Evolutionary conservation across 2,888 invertebrate genomes (phyloP), one percentile per base, ranked within the genome.

Genomic region (Monoplex corrugatus): DNA sequence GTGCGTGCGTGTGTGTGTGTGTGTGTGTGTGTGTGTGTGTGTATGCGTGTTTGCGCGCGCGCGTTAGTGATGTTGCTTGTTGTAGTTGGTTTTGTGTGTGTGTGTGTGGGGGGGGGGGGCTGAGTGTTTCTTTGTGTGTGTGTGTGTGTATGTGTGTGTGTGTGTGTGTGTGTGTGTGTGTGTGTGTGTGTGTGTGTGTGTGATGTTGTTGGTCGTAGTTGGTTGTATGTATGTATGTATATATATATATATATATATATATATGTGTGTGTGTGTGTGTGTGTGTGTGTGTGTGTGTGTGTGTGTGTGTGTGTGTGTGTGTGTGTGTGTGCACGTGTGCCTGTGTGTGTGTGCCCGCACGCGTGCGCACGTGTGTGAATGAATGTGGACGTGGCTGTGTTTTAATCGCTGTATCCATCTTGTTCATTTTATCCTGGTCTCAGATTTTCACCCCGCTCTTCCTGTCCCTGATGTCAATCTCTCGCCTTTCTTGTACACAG

Each of bases 121-220:
- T 19, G 75, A 75, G 75, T 38, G 75, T 38, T 35, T 38, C 38
- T 19, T 1, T 38, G 75, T 38, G 75, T 38, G 75, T 38, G 75
- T 38, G 75, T 38, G 75, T 38, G 75, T 38, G 75, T 38, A 38
- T 38, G 75, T 38, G 75, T 38, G 75, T 38, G 75, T 38, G 75
- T 32, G 72, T 72, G 72, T 72, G 72, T 72, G 72, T 72, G 72
- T 72, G 72, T 72, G 72, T 72, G 72, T 72, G 72, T 72, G 72
- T 72, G 72, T 72, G 72, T 72, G 72, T 72, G 72, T 72, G 72
- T 72, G 72, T 72, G 72, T 72, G 72, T 72, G 72, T 72, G 72
- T 72, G 32, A 16, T 23, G n/a, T n/a, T n/a, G n/a, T n/a, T n/a
- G n/a, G n/a, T n/a, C n/a, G n/a, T n/a, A n/a, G n/a, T n/a, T n/a